Conservation (phyloP, 2,888 invertebrate species). For the Aleiodes alternator region DNA sequence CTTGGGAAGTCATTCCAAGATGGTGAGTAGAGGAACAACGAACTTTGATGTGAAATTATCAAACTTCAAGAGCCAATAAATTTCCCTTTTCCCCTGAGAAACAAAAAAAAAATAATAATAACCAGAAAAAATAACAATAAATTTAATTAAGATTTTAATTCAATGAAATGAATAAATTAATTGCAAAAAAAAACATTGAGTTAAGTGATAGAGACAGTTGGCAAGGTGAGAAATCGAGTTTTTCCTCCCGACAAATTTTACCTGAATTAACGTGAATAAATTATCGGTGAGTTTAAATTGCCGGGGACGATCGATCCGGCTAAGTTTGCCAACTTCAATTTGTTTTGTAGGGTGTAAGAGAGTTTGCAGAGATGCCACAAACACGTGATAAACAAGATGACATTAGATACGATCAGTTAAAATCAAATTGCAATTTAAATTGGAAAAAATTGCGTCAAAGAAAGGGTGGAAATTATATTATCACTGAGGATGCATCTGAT, state of each 20-base stretch:
- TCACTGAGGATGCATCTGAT: conserved; percentile 48
- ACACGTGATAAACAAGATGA: conserved; percentile 9
- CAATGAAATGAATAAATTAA: not conserved
- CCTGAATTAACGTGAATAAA: conserved; percentile 24
- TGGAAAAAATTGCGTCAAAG: conserved; percentile 46
- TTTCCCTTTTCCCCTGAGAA: conserved; percentile 1
- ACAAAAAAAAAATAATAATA: not conserved
- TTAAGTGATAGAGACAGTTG: conserved; percentile 15
- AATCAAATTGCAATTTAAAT: conserved; percentile 21
- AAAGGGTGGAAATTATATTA: conserved; percentile 53
- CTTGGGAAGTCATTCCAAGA: conserved; percentile 62
- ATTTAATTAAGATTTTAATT: too few species aligned
- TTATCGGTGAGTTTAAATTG: conserved; percentile 41
- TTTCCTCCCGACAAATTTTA: conserved; percentile 4
- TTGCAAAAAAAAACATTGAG: not conserved
- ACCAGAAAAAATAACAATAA: not conserved
- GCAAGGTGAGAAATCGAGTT: conserved; percentile 26
- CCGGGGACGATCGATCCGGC: conserved; percentile 39
- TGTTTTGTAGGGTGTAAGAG: conserved; percentile 36
- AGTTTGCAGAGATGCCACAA: not conserved
- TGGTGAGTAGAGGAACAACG: conserved; percentile 66
- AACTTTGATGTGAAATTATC: conserved; percentile 48
- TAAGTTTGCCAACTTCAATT: conserved; percentile 49
- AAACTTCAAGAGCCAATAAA: conserved; percentile 49
- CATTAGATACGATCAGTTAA: conserved; percentile 11